Percentiles rank a stretch among this genome's conserved stretches.
Evolutionary conservation across 2,797 vertebrate species (phyloP).

Genomic region (Karalla daura): DNA sequence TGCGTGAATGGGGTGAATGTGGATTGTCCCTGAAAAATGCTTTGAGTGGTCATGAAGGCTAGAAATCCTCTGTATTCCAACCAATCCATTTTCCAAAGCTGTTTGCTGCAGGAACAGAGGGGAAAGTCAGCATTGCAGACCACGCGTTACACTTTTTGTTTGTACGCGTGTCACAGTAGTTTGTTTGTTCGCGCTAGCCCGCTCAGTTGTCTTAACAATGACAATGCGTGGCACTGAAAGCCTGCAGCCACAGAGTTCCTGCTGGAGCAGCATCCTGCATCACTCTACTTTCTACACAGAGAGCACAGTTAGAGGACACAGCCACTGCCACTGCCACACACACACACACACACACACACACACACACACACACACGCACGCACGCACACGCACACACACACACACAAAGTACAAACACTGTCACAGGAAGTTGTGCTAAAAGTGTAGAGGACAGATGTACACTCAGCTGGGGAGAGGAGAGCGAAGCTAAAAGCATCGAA

Average conservation of each 20-base stretch:
- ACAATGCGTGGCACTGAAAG: constrained; percentile 78
- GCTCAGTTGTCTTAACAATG: constrained; percentile 71
- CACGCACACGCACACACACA: constrained; percentile 30
- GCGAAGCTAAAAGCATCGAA: constrained; percentile 68
- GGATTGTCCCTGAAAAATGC: too few species aligned
- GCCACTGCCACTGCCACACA: constrained; percentile 31
- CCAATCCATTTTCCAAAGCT: constrained; percentile 30
- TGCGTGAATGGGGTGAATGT: too few species aligned
- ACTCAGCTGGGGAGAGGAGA: constrained; percentile 63
- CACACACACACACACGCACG: constrained; percentile 37
- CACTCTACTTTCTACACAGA: constrained; percentile 66
- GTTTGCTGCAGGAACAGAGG: constrained; percentile 2
- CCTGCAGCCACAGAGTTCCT: constrained; percentile 74
- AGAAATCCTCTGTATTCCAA: too few species aligned
- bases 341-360: constrained; percentile 29
- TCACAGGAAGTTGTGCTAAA: constrained; percentile 68
- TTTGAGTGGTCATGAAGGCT: too few species aligned
- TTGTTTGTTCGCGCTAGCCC: constrained; percentile 40
- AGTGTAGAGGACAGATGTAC: constrained; percentile 73
- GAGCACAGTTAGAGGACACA: constrained; percentile 71
- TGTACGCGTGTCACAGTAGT: constrained; percentile 32
- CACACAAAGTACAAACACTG: constrained; percentile 47
- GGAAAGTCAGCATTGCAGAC: constrained; percentile 11
- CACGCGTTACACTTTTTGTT: constrained; percentile 36
- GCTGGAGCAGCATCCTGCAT: constrained; percentile 72